Conservation (phyloP, 2,113 vertebrate species). For the Phalacrocorax pelagicus region DNA sequence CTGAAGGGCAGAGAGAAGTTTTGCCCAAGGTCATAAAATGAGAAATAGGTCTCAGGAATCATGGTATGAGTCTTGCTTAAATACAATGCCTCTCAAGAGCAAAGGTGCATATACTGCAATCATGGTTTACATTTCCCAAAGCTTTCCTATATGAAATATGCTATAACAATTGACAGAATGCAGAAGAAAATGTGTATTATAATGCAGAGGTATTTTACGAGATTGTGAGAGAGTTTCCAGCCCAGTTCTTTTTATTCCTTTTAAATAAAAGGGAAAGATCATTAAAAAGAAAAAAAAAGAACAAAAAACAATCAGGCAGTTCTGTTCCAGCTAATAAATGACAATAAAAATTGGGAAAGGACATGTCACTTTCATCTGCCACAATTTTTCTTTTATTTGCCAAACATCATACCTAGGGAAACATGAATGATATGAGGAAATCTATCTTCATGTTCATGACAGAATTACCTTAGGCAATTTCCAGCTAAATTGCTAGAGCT, state of each 20-base stretch:
- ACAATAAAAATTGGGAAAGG: not conserved
- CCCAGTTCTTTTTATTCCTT: not conserved
- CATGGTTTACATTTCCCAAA: not conserved
- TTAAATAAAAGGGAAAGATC: not conserved
- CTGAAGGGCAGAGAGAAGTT: slow-evolving; percentile 1
- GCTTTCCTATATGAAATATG: not conserved
- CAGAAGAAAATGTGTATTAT: not conserved
- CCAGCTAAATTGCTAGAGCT: not conserved
- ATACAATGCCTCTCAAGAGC: not conserved
- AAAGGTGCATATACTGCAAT: not conserved
- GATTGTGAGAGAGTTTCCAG: not conserved
- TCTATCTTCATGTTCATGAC: not conserved
- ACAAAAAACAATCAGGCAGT: not conserved
- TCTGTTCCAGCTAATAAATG: slow-evolving; percentile 5
- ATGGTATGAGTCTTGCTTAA: not conserved
- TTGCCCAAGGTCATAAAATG: slow-evolving; percentile 4
- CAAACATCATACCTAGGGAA: not conserved
- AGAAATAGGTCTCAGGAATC: slow-evolving; percentile 9
- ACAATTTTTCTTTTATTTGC: slow-evolving; percentile 22
- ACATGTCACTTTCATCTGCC: not conserved
- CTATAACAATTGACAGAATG: not conserved
- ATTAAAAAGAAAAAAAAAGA: not conserved
- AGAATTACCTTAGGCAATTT: slow-evolving; percentile 34
- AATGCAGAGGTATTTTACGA: slow-evolving; percentile 15
- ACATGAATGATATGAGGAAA: not conserved